A percentile compares a stretch with the other conserved stretches of the same genome.
phyloP scores from a whole-genome alignment of 2,113 vertebrate genomes.

The Tautogolabrus adspersus region DNA sequence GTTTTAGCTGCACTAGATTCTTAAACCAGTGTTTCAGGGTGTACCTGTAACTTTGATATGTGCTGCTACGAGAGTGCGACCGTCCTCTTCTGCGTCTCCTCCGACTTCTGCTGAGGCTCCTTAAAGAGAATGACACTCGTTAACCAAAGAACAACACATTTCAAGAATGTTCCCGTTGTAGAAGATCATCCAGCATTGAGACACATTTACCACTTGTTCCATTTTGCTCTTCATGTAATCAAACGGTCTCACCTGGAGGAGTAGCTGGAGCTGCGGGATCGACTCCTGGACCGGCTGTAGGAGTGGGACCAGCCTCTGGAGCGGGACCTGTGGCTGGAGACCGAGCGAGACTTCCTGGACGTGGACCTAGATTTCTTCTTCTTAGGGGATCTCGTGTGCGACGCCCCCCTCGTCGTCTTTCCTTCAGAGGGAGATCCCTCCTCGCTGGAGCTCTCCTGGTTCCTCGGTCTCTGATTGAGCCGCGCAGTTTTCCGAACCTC shows the following conservation, averaged over 20 bases:
- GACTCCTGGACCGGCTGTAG: constrained; percentile 89
- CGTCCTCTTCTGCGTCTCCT: constrained; percentile 86
- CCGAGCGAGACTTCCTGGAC: constrained; percentile 90
- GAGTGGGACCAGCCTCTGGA: constrained; percentile 85
- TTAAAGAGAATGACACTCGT: constrained; percentile 11
- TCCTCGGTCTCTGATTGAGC: constrained; percentile 93
- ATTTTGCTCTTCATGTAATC: not conserved
- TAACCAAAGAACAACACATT: not conserved
- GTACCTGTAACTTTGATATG: constrained; percentile 89
- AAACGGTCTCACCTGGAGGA: constrained; percentile 87
- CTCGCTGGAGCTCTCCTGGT: constrained; percentile 95
- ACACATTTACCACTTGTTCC: not conserved
- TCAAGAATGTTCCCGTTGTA: constrained; percentile 7
- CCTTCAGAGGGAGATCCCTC: constrained; percentile 85
- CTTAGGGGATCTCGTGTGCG: constrained; percentile 85
- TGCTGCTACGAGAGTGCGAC: constrained; percentile 89
- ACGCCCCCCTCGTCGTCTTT: constrained; percentile 82
- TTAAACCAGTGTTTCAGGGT: not conserved
- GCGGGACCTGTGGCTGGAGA: constrained; percentile 88
- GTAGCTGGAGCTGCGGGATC: constrained; percentile 89
- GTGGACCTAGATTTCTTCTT: constrained; percentile 83
- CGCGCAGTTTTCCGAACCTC: constrained; percentile 96
- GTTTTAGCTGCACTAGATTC: not conserved
- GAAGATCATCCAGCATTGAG: not conserved
- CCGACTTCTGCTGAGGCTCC: constrained; percentile 91